These are phyloP conservation scores for Mesochorus sp. DNA, from an alignment of 2,888 invertebrate genomes.

Conservation along the genomic window DNA sequence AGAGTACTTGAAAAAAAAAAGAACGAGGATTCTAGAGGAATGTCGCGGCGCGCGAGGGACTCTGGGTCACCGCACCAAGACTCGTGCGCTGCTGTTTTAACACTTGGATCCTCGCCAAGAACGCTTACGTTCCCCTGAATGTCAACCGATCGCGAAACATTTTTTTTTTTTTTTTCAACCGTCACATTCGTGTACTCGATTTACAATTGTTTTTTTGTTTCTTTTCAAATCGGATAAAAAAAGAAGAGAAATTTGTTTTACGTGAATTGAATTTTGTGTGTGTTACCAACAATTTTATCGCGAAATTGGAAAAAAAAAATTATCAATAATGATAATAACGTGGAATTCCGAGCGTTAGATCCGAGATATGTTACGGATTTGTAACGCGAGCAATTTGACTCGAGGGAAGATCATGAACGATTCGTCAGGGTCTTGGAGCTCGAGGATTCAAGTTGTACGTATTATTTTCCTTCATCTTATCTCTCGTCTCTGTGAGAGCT, in stretches of 20 bases:
- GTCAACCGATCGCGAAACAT: not conserved
- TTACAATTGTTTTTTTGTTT: not conserved
- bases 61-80: slow-evolving; percentile 45
- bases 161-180: slow-evolving; percentile 2
- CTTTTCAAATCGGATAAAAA: not conserved
- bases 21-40: slow-evolving; percentile 50
- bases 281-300: too few species aligned
- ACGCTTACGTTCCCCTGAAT: slow-evolving; percentile 5
- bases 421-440: slow-evolving; percentile 44
- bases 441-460: slow-evolving; percentile 15
- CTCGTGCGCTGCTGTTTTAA: slow-evolving; percentile 7
- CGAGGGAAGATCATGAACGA: slow-evolving; percentile 39
- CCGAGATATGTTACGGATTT: slow-evolving; percentile 53
- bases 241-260: not conserved
- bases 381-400: slow-evolving; percentile 49
- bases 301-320: not conserved
- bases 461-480: slow-evolving; percentile 27
- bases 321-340: not conserved
- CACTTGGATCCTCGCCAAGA: slow-evolving; percentile 45
- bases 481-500: slow-evolving; percentile 6
- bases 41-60: slow-evolving; percentile 44
- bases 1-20: slow-evolving; percentile 16
- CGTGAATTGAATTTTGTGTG: too few species aligned
- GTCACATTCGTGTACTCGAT: not conserved
- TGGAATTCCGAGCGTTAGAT: not conserved